These are phyloP conservation scores for Agonum fuliginosum DNA, from an alignment of 2,888 invertebrate species.

Conservation along the genomic window DNA sequence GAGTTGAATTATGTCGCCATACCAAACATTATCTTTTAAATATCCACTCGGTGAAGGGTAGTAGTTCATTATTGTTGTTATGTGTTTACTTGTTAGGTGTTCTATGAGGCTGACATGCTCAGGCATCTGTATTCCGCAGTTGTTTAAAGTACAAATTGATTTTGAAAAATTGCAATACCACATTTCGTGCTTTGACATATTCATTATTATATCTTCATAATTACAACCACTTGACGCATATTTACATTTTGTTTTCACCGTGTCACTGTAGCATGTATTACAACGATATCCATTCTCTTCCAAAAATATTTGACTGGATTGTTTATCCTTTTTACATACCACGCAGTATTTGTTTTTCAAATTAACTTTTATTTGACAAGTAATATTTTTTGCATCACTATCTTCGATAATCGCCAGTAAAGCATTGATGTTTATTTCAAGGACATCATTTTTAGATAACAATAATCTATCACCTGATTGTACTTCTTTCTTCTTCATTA, in stretches of 20 bases:
- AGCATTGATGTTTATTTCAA: neutral
- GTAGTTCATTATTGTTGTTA: neutral
- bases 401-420: neutral
- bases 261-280: neutral
- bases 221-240: neutral
- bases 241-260: slow-evolving; percentile 1
- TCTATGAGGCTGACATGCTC: neutral
- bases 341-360: neutral
- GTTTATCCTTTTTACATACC: neutral
- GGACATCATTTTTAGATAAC: neutral
- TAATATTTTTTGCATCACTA: neutral
- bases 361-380: neutral
- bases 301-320: neutral
- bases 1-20: neutral
- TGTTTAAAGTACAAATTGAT: neutral
- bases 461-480: neutral
- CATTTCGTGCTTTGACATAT: neutral
- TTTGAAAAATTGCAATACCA: neutral
- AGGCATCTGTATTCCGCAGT: neutral
- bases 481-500: neutral
- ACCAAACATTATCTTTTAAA: neutral
- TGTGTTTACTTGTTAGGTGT: neutral
- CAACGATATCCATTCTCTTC: neutral
- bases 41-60: neutral
- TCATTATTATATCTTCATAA: neutral